Base-by-base conservation (phyloP, 2,113 vertebrate species). In the Crotalus horridus region DNA sequence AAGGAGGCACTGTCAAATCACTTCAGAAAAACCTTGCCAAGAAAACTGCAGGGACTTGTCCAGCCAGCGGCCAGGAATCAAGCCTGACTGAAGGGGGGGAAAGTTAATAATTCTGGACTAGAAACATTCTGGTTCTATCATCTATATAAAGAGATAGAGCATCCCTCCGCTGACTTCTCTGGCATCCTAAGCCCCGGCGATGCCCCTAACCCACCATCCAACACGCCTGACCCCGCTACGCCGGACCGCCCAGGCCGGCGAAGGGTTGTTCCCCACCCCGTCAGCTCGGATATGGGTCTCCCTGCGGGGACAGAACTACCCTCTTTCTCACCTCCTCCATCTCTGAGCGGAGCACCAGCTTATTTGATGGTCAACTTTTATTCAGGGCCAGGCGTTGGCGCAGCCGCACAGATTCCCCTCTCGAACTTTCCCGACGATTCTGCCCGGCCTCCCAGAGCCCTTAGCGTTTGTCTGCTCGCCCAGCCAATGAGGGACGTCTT, bases 261-360 rank as follows among this genome's bases (percentile, higher is more conserved):
- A 39, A 39, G 74, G 17, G 74, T 20, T 43, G 17, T 33, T 39
- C 69, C 33, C n/a, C 33, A 81, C 20, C 69, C 33, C n/a, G 17
- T 7, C 74, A 81, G 6, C 33, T 81, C 6, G 17, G 33, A 21
- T 1, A 33, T 39, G 33, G 69, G 15, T 33, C 69, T 74, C 69
- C 87, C 29, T 15, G 4, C 10, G 15, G 13, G 4, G 13, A 7
- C 12, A 39, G 39, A 26, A 4, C 24, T 1, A 1, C 3, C 4
- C 21, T 3, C 81, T 1, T 21, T 39, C 74, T 93, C 56, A 93
- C 92, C 92, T 93, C 92, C 56, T 93, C 92, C 92, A 93, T 93
- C n/a, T 53, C 48, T 6, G 33, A 33, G 6, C 17, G 6, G 69
- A 39, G 3, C 6, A 39, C 33, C 69, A 17, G 74, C 17, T 81